These are phyloP conservation scores for Bombus cullumanus DNA, from an alignment of 1,140 invertebrate species.

Conservation along the genomic window DNA sequence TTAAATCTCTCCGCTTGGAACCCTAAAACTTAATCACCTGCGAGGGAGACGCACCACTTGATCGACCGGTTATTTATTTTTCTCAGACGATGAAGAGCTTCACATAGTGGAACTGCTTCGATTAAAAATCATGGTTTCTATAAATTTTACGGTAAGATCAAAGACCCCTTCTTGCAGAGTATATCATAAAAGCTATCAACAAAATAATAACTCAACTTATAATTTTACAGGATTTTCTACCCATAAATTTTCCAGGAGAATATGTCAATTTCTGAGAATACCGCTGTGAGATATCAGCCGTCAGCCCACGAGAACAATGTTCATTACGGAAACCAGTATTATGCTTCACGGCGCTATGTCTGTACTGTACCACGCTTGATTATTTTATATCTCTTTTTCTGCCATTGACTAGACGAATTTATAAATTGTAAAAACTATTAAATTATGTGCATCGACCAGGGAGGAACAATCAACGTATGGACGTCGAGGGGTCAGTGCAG, in stretches of 20 bases:
- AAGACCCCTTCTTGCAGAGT: not conserved
- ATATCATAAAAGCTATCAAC: not conserved
- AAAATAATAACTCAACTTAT: too few relatives aligned
- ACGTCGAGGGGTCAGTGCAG: not conserved
- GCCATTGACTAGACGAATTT: not conserved
- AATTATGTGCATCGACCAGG: slow-evolving; percentile 4
- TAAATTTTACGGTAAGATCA: slow-evolving; percentile 4
- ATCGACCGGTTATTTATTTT: slow-evolving; percentile 20
- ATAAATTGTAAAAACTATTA: slow-evolving; percentile 19
- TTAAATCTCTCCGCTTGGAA: not conserved
- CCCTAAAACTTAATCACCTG: slow-evolving; percentile 15
- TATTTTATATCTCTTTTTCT: not conserved
- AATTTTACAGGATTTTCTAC: too few relatives aligned
- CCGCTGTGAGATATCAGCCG: not conserved
- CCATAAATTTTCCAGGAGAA: not conserved
- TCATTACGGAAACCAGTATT: not conserved
- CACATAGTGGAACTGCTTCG: not conserved
- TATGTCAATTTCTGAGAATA: not conserved
- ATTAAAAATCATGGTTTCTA: slow-evolving; percentile 11
- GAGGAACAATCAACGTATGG: not conserved
- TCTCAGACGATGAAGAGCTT: not conserved
- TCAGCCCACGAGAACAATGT: not conserved
- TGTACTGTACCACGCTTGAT: not conserved
- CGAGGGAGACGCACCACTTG: not conserved
- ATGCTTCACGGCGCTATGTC: not conserved